A percentile compares a stretch with the other conserved stretches of the same genome.
These are phyloP conservation scores for Drosophila paulistorum DNA, from an alignment of 1,140 invertebrate genomes.

Conservation along the genomic window DNA sequence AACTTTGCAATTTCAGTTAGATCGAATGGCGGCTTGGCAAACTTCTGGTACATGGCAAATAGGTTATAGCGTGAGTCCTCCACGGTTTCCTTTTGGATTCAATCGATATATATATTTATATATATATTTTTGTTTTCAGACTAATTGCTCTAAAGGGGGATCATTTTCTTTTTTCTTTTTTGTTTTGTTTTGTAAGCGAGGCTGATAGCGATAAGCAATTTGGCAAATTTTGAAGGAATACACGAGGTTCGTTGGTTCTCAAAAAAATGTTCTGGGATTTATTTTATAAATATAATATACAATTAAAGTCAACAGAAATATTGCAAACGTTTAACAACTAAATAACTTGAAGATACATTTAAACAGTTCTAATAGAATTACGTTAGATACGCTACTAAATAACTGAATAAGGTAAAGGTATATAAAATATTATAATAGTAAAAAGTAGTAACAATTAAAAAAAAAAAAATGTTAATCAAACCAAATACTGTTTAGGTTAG, in stretches of 20 bases:
- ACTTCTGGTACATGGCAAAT: constrained; percentile 82
- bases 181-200: too few species aligned
- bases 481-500: constrained; percentile 11
- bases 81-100: constrained; percentile 62
- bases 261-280: constrained; percentile 13
- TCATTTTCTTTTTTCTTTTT: too few species aligned
- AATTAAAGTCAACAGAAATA: constrained; percentile 41
- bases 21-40: constrained; percentile 81
- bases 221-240: neutral
- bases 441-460: constrained; percentile 1
- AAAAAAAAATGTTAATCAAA: neutral
- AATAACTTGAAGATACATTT: constrained; percentile 36
- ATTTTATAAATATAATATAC: constrained; percentile 5
- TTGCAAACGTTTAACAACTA: constrained; percentile 55
- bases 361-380: neutral
- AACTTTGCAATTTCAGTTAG: constrained; percentile 81
- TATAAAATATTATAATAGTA: neutral
- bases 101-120: neutral
- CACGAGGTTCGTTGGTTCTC: constrained; percentile 6
- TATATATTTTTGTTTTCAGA: neutral
- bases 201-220: too few species aligned
- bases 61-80: constrained; percentile 82
- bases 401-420: too few species aligned
- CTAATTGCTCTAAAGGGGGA: too few species aligned
- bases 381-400: too few species aligned